Percentiles rank a stretch among this genome's conserved stretches.
Evolutionary conservation across 2,797 vertebrate genomes (phyloP).

Genomic region (Hipposideros larvatus): DNA sequence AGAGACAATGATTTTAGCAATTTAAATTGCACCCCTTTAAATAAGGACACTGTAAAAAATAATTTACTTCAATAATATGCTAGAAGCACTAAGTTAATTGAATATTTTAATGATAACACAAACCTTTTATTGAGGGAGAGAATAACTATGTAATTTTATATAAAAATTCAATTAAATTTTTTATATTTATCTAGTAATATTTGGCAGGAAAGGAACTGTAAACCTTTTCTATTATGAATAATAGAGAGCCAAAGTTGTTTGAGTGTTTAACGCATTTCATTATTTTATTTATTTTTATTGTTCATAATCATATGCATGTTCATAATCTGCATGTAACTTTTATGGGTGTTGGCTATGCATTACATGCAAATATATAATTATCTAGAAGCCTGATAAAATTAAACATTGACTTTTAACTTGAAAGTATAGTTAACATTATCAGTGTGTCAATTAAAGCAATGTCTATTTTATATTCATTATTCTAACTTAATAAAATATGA

Average conservation of each 20-base stretch:
- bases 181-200: neutral
- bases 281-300: neutral
- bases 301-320: neutral
- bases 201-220: neutral
- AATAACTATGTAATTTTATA: neutral
- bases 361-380: neutral
- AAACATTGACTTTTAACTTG: no score
- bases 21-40: neutral
- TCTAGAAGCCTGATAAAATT: no score
- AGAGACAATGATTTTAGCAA: neutral
- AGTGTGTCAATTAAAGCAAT: no score
- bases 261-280: neutral
- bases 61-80: neutral
- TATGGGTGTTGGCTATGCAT: neutral
- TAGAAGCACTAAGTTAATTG: neutral
- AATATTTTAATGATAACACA: neutral
- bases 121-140: neutral
- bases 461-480: no score
- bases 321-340: neutral
- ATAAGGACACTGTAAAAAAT: neutral
- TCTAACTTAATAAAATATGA: no score
- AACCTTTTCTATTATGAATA: neutral
- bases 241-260: neutral
- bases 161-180: neutral
- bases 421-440: no score